Conservation (phyloP, 2,113 vertebrate species). For the Guaruba guarouba region DNA sequence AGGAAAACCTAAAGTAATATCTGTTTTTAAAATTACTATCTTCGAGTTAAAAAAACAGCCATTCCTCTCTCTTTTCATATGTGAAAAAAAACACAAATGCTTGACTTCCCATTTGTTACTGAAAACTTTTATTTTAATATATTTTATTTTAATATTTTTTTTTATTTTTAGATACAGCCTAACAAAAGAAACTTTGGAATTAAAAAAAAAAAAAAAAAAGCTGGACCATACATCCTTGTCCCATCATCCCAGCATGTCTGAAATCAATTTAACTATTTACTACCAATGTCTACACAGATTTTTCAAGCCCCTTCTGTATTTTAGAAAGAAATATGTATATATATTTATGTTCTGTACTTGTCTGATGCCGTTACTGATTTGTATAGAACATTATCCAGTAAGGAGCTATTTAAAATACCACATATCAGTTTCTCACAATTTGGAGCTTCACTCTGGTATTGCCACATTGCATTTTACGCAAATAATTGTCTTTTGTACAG, state of each 20-base stretch:
- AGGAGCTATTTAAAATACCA: not conserved
- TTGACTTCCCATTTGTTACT: not conserved
- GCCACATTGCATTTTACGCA: not conserved
- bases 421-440: not conserved
- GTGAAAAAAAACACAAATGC: not conserved
- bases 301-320: not conserved
- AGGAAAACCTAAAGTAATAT: not conserved
- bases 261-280: not conserved
- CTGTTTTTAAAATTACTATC: not conserved
- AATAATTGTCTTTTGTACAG: not conserved
- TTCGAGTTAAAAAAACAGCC: not conserved
- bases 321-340: not conserved
- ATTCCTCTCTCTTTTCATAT: not conserved
- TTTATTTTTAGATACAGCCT: not conserved
- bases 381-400: not conserved
- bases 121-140: not conserved
- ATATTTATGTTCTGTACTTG: not conserved
- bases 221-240: not conserved
- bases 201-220: rapidly evolving
- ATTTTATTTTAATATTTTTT: too few relatives aligned
- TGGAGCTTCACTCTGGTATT: not conserved
- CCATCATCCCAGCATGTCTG: not conserved
- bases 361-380: not conserved
- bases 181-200: not conserved
- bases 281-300: not conserved